These are phyloP conservation scores for Drosophila jambulina DNA, from an alignment of 1,140 invertebrate species.

Conservation along the genomic window DNA sequence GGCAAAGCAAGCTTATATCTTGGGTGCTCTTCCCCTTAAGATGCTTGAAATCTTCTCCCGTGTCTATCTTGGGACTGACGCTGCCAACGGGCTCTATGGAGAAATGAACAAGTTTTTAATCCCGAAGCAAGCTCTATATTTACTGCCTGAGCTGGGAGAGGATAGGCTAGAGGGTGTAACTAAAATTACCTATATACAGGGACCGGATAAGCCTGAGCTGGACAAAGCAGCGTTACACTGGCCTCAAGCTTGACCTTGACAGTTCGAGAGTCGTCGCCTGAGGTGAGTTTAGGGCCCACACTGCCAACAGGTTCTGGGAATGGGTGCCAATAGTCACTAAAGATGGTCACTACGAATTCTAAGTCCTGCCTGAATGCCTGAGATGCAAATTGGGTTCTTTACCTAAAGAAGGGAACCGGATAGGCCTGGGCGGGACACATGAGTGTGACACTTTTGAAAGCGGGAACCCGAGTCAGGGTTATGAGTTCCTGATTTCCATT, in stretches of 20 bases:
- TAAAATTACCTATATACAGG: slow-evolving; percentile 88
- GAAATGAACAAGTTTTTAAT: background rate
- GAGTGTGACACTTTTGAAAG: slow-evolving; percentile 86
- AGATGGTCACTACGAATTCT: background rate
- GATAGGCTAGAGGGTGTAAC: too few relatives aligned
- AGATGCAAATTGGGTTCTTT: slow-evolving; percentile 56
- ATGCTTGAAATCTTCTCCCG: slow-evolving; percentile 75
- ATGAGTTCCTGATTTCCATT: slow-evolving; percentile 75
- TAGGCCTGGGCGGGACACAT: slow-evolving; percentile 89
- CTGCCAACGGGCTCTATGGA: slow-evolving; percentile 85
- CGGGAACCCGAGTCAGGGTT: slow-evolving; percentile 66
- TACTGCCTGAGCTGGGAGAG: slow-evolving; percentile 54
- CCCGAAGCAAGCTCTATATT: background rate
- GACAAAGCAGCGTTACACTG: slow-evolving; percentile 87
- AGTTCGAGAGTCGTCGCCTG: slow-evolving; percentile 86
- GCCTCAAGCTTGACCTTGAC: slow-evolving; percentile 84
- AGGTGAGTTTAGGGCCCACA: slow-evolving; percentile 86
- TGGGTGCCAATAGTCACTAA: slow-evolving; percentile 1
- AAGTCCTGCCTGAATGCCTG: slow-evolving; percentile 39
- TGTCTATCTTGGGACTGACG: slow-evolving; percentile 85
- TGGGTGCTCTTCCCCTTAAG: slow-evolving; percentile 72
- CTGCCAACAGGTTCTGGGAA: slow-evolving; percentile 87
- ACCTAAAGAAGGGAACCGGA: slow-evolving; percentile 89
- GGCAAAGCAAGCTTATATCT: slow-evolving; percentile 87
- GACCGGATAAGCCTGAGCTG: slow-evolving; percentile 89